Evolutionary conservation across 1,140 invertebrate genomes (phyloP).

Genomic region (Ptiloglossa arizonensis): DNA sequence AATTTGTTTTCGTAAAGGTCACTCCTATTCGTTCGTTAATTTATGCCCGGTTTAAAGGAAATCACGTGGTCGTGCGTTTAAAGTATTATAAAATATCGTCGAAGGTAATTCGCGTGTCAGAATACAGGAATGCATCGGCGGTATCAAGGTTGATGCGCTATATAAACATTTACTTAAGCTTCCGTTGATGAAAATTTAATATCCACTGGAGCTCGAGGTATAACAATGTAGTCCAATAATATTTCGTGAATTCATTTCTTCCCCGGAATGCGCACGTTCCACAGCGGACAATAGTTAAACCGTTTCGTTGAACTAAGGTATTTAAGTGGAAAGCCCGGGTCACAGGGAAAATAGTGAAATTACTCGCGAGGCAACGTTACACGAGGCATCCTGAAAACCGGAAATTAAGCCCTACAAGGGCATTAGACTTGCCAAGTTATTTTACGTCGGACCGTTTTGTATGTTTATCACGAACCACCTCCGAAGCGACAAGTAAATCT

Average conservation of each 20-base stretch:
- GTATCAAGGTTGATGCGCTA: slow-evolving; percentile 38
- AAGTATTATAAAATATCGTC: slow-evolving; percentile 39
- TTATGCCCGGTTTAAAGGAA: too few species aligned
- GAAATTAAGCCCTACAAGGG: slow-evolving; percentile 47
- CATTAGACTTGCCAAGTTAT: slow-evolving; percentile 39
- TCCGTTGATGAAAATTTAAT: slow-evolving; percentile 59
- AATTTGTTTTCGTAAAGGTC: too few species aligned
- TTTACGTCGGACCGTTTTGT: slow-evolving; percentile 22
- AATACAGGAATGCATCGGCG: too few species aligned
- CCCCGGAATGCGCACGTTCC: slow-evolving; percentile 38
- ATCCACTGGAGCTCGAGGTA: slow-evolving; percentile 23
- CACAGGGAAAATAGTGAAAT: slow-evolving; percentile 60
- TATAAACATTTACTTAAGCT: slow-evolving; percentile 47
- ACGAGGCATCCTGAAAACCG: slow-evolving; percentile 38
- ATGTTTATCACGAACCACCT: slow-evolving; percentile 21
- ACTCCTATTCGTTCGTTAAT: too few species aligned
- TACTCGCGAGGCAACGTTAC: slow-evolving; percentile 47
- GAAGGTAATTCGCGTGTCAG: neutral
- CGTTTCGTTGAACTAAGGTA: slow-evolving; percentile 56
- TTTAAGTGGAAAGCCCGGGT: slow-evolving; percentile 56
- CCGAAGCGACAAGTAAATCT: slow-evolving; percentile 32
- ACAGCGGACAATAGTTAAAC: slow-evolving; percentile 58
- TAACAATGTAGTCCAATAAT: slow-evolving; percentile 49
- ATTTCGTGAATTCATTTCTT: slow-evolving; percentile 61
- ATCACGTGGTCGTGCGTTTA: neutral